Conservation (phyloP, 2,113 vertebrate species). For the Prolemur simus region DNA sequence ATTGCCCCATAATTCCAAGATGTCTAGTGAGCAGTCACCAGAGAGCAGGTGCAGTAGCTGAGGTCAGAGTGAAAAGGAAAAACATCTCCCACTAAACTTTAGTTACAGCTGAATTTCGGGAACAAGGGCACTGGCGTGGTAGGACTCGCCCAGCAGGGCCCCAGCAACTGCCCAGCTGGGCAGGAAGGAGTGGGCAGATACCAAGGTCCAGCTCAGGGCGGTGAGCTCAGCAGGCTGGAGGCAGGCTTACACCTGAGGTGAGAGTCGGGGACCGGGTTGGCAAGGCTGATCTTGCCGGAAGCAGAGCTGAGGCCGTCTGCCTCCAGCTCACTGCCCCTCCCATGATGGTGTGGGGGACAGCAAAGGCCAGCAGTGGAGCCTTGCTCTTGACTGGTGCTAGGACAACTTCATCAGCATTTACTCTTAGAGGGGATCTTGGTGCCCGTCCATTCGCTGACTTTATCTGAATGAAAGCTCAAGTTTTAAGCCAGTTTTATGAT, state of each 20-base stretch:
- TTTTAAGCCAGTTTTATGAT: not conserved
- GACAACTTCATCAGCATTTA: not conserved
- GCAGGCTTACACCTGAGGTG: not conserved
- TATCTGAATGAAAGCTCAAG: not conserved
- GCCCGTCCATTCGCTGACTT: not conserved
- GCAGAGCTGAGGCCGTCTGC: not conserved
- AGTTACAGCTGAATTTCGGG: not conserved
- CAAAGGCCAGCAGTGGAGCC: not conserved
- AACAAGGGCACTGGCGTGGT: not conserved
- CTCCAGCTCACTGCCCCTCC: not conserved
- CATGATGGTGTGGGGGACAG: not conserved
- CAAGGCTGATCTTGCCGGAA: not conserved
- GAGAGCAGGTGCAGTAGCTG: not conserved
- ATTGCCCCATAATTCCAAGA: slow-evolving; percentile 17
- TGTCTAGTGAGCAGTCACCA: not conserved
- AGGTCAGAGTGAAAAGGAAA: not conserved
- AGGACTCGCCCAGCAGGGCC: not conserved
- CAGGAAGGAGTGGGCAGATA: not conserved
- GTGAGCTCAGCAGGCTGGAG: not conserved
- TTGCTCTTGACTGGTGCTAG: not conserved
- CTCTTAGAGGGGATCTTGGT: not conserved
- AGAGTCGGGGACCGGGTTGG: not conserved
- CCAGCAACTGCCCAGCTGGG: not conserved
- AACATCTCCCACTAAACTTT: slow-evolving; percentile 30
- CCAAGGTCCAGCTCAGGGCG: not conserved